Percentiles rank a stretch among this genome's conserved stretches.
These are phyloP conservation scores for Acrocephalus scirpaceus DNA, from an alignment of 2,797 vertebrate genomes.

Conservation along the genomic window DNA sequence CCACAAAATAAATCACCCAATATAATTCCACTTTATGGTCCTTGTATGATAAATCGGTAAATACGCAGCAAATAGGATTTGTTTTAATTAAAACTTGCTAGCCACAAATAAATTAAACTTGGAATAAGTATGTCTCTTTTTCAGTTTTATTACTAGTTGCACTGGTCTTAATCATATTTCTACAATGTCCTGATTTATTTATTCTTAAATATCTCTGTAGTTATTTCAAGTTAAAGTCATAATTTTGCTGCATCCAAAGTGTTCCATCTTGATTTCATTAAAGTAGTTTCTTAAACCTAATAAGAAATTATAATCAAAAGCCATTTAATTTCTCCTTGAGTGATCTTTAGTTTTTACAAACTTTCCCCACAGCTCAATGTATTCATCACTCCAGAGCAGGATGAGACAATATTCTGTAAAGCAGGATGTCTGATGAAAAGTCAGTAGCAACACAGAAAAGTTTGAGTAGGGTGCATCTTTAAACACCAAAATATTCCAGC, in stretches of 20 bases:
- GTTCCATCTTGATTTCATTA: constrained; percentile 12
- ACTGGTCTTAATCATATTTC: background rate
- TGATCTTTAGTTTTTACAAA: background rate
- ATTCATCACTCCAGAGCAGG: background rate
- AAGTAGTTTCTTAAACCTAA: background rate
- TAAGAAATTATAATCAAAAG: background rate
- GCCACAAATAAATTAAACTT: constrained; percentile 27
- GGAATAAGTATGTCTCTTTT: background rate
- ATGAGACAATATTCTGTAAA: background rate
- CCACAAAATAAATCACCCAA: constrained; percentile 28
- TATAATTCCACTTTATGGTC: constrained; percentile 6
- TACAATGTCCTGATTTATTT: background rate
- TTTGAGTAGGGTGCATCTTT: background rate
- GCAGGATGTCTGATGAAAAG: background rate
- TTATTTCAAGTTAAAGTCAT: background rate
- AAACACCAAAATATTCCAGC: background rate
- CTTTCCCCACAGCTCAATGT: background rate
- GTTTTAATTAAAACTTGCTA: constrained; percentile 23
- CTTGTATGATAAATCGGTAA: constrained; percentile 28
- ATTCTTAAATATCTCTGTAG: background rate
- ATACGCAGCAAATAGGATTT: background rate
- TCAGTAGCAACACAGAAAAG: background rate
- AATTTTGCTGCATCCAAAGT: background rate
- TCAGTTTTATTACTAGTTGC: constrained; percentile 1
- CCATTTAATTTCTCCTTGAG: background rate